Evolutionary conservation across 2,888 invertebrate genomes (phyloP), one percentile per base, ranked within the genome.

Genomic region (Bombylius discolor): DNA sequence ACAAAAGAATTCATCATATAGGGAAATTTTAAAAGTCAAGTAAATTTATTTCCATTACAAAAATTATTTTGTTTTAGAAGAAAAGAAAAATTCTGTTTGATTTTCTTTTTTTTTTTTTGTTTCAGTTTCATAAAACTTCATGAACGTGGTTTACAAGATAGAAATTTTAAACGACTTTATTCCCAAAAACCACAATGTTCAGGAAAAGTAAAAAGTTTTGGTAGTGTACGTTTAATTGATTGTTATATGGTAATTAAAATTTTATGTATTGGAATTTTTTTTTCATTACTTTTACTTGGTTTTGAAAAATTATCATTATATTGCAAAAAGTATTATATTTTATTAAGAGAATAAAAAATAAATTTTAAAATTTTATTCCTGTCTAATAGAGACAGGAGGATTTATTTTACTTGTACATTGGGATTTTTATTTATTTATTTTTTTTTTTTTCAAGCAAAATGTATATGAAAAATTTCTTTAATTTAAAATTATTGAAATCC

Each of bases 181-280:
- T 75, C 77, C 0, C 71, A 71, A 49, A 78, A 76, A 61, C 79
- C 79, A 1, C 57, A 62, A 5, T 79, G 79, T 58, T 63, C 65
- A 5, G 70, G 72, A 4, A 66, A 70, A 23, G 70, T 70, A 5
- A 72, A 71, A 31, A 73, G 68, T 59, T 79, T 78, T 64, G 68
- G 77, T 32, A 78, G 75, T 56, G 78, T 79, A 31, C 73, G 75
- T 4, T 62, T 75, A 4, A 67, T 72, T 5, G 75, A 75, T 61
- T 73, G 74, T 60, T 74, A 74, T 63, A 64, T 69, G 42, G 69
- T 71, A 4, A 13, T 59, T 47, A n/a, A 55, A n/a, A 45, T 62
- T 6, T 32, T 62, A 8, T 11, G 34, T 0, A 54, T 54, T 51
- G 62, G 62, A 42, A 55, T 55, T 46, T 36, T 52, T 3, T 12